These are phyloP conservation scores for Coendou prehensilis DNA, from an alignment of 2,797 vertebrate species.

Conservation along the genomic window DNA sequence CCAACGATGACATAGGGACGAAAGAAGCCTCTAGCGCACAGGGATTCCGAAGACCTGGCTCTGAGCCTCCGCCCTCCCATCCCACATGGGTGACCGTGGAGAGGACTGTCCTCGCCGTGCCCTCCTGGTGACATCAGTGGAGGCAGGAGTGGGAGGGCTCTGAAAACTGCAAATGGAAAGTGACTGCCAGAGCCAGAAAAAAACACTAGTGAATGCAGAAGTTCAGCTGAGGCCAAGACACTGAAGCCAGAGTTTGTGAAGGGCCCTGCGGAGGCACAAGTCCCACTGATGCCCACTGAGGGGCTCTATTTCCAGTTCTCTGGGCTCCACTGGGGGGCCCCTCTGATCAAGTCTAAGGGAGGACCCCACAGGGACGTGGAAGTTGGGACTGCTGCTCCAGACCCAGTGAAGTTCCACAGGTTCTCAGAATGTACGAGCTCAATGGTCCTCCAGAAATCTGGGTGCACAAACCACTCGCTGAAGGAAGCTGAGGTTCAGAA, in stretches of 20 bases:
- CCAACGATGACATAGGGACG: background rate
- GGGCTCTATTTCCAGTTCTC: background rate
- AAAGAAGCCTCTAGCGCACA: background rate
- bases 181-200: background rate
- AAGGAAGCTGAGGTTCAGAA: constrained; percentile 18
- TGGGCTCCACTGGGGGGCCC: background rate
- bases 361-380: background rate
- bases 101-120: background rate
- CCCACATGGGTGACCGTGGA: background rate
- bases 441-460: background rate
- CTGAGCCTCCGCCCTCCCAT: background rate
- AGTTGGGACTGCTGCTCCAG: background rate
- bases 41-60: background rate
- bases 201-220: background rate
- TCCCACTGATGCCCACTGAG: background rate
- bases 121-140: background rate
- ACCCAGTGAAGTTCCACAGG: background rate
- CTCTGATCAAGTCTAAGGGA: background rate
- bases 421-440: background rate
- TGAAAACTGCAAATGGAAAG: background rate
- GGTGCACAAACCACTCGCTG: background rate
- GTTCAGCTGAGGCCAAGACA: background rate
- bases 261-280: background rate
- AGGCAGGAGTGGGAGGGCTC: background rate
- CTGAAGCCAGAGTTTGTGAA: background rate